Base-by-base conservation (phyloP, 2,888 invertebrate genomes). In the Teleogryllus oceanicus region DNA sequence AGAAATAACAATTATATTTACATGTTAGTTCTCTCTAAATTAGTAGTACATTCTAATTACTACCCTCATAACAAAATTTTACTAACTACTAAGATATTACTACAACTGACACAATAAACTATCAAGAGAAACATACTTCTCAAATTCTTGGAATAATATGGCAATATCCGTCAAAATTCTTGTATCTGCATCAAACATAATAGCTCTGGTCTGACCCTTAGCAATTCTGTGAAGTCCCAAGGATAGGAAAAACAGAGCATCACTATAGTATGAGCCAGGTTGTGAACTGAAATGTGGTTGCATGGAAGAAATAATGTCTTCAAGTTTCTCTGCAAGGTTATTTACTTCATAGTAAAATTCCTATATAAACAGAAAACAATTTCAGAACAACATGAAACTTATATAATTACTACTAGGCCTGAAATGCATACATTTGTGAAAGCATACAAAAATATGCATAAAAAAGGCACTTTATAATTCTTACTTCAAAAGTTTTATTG, bases 171-270 rank as follows among this genome's bases (percentile, higher is more conserved):
- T 89, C 83, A 90, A 89, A 86, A 95, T 92, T 86, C 92, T 92
- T 78, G 93, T 90, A 88, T 95, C 95, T 83, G 93, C 92, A 87
- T 95, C 95, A 78, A 95, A 87, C 87, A 95, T 90, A 82, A 94
- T 90, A 20, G 92, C 92, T 82, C 88, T 87, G 49, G 90, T 88
- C 84, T 94, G 90, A 78, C 89, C 85, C 16, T 92, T 92, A 75
- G 94, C 91, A 78, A 94, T 90, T 84, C 90, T 89, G 85, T 94
- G 92, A 49, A 94, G 86, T 2, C 92, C 93, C 78, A 94, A 88
- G 0, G 95, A 94, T 50, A 95, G 86, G 85, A 93, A 95, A 87
- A 95, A 95, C 49, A 95, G 87, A 1, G 93, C 92, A 86, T 94
- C 93, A 83, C 92, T 92, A 85, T 94, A 95, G 85, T 95, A 94